phyloP scores from a whole-genome alignment of 2,113 vertebrate genomes.

The Cranoglanis bouderius region DNA sequence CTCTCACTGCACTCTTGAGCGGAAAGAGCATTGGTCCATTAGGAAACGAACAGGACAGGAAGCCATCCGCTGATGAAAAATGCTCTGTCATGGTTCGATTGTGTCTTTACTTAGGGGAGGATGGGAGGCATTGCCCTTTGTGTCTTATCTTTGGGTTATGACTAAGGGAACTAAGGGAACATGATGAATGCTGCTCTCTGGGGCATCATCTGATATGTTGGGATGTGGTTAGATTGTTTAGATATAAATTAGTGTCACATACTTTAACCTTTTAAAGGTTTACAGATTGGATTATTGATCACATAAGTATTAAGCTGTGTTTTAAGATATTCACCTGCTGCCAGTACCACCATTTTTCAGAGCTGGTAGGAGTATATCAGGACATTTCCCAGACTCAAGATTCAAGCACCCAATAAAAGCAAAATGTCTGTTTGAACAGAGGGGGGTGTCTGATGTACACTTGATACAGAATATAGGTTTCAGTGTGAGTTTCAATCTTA shows the following conservation, averaged over 20 bases:
- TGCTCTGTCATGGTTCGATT: constrained; percentile 46
- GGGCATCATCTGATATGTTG: constrained; percentile 41
- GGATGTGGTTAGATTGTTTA: constrained; percentile 25
- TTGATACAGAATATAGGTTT: not conserved
- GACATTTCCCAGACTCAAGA: not conserved
- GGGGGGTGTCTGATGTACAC: not conserved
- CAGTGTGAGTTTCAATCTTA: not conserved
- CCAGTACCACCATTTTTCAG: not conserved
- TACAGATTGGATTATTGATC: not conserved
- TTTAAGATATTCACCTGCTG: not conserved
- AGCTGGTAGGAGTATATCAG: not conserved
- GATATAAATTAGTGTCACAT: not conserved
- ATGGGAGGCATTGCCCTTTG: not conserved
- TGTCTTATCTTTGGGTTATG: constrained; percentile 38
- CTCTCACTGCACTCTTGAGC: constrained; percentile 7
- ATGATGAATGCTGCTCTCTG: constrained; percentile 30
- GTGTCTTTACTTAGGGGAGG: constrained; percentile 34
- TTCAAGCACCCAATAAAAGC: not conserved
- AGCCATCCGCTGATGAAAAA: constrained; percentile 22
- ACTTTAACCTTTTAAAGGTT: not conserved
- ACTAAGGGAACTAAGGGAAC: constrained; percentile 4
- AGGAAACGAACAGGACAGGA: constrained; percentile 14
- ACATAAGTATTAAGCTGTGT: not conserved
- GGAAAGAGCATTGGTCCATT: constrained; percentile 19
- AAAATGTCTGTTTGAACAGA: not conserved